Conservation (phyloP, 2,113 vertebrate species). For the Forbesichthys papilliferus region DNA sequence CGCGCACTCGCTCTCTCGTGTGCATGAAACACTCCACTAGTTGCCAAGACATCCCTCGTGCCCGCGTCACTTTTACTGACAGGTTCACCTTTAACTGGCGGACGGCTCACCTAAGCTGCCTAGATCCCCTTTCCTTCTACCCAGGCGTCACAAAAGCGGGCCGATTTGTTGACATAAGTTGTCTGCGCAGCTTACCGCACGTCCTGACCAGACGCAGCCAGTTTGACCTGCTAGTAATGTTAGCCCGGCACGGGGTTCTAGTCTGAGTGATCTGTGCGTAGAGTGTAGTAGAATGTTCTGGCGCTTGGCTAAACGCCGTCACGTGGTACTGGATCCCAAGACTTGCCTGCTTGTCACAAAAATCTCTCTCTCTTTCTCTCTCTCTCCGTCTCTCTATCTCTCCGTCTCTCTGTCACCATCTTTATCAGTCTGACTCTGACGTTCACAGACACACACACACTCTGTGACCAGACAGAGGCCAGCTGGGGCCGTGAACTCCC, state of each 20-base stretch:
- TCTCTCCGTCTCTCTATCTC: conserved; percentile 34
- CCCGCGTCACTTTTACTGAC: too few relatives aligned
- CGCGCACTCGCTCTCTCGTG: not conserved
- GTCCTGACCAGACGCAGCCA: not conserved
- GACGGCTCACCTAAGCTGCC: not conserved
- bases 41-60: conserved; percentile 13
- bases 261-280: conserved; percentile 8
- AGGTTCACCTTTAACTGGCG: not conserved
- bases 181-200: not conserved
- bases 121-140: conserved; percentile 3
- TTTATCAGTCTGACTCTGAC: not conserved
- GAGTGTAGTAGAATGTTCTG: too few relatives aligned
- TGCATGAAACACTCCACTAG: conserved; percentile 9
- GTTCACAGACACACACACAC: conserved; percentile 7
- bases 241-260: conserved; percentile 1
- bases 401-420: conserved; percentile 5
- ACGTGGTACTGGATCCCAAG: too few relatives aligned
- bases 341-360: too few relatives aligned
- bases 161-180: conserved; percentile 9
- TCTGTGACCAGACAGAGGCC: conserved; percentile 32
- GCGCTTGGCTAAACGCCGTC: too few relatives aligned
- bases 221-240: not conserved
- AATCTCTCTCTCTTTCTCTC: not conserved
- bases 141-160: conserved; percentile 16
- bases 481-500: conserved; percentile 30